These are phyloP conservation scores for Brachyhypopomus gauderio DNA, from an alignment of 2,113 vertebrate species.

Conservation along the genomic window DNA sequence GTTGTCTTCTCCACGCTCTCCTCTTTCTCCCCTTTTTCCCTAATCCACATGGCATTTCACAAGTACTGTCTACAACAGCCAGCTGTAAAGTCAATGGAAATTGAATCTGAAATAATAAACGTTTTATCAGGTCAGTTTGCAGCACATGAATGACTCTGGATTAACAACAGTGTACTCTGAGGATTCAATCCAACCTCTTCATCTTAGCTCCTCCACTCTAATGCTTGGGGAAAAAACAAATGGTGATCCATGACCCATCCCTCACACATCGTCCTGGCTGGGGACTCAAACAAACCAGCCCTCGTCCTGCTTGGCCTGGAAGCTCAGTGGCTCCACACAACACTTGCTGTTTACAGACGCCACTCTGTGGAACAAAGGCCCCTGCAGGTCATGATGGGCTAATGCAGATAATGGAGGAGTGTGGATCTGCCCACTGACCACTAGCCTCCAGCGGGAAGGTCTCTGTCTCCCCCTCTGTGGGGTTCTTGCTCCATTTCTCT, in stretches of 20 bases:
- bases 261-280: constrained; percentile 27
- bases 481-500: too few relatives aligned
- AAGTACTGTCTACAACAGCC: constrained; percentile 67
- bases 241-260: constrained; percentile 15
- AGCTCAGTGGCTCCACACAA: constrained; percentile 79
- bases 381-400: constrained; percentile 65
- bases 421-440: too few relatives aligned
- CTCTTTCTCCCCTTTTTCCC: background rate
- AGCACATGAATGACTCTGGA: constrained; percentile 70
- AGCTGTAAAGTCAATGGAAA: constrained; percentile 67
- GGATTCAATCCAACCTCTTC: background rate
- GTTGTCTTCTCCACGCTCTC: too few relatives aligned
- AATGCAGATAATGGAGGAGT: background rate
- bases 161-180: constrained; percentile 51
- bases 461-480: too few relatives aligned
- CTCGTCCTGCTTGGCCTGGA: constrained; percentile 61
- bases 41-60: constrained; percentile 70
- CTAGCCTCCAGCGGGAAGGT: too few relatives aligned
- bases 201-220: background rate
- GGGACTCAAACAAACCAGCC: constrained; percentile 60
- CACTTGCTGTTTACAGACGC: constrained; percentile 75
- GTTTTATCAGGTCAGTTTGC: constrained; percentile 70
- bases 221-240: constrained; percentile 10
- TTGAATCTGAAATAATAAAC: constrained; percentile 76
- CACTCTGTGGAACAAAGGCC: constrained; percentile 66